Conservation (phyloP, 2,797 vertebrate species). For the Phataginus tetradactyla region DNA sequence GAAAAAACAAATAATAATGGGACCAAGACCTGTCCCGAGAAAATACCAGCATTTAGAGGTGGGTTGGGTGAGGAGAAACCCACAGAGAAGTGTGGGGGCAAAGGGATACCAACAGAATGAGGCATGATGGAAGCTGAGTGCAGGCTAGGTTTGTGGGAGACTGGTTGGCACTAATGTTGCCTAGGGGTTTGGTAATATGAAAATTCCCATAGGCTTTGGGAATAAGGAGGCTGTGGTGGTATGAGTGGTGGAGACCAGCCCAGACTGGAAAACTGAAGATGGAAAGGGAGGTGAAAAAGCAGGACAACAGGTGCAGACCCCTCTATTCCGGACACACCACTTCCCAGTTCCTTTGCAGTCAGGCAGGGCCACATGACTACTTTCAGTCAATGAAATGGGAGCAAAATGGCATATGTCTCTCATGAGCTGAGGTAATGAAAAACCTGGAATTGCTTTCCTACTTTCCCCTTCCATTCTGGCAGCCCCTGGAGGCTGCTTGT, state of each 20-base stretch:
- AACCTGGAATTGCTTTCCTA: neutral
- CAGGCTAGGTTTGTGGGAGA: neutral
- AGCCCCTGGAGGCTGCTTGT: neutral
- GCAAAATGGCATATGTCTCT: too few species aligned
- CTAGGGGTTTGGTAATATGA: neutral
- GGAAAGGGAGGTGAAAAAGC: neutral
- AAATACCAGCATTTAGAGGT: neutral
- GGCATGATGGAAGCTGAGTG: rapidly evolving
- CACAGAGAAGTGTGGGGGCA: neutral
- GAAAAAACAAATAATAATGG: neutral
- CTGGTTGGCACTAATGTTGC: neutral
- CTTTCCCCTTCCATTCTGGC: neutral
- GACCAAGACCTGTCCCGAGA: neutral
- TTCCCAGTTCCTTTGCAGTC: neutral
- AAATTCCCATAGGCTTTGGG: neutral
- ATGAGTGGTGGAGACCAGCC: neutral
- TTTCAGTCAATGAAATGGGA: neutral
- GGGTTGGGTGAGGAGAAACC: neutral
- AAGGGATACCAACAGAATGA: neutral
- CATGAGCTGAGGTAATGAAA: neutral
- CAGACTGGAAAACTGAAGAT: neutral
- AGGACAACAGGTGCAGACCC: too few species aligned
- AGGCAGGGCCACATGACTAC: neutral
- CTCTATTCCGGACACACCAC: neutral
- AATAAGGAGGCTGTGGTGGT: neutral